These are phyloP conservation scores for Picathartes gymnocephalus DNA, from an alignment of 2,113 vertebrate genomes.

Conservation along the genomic window DNA sequence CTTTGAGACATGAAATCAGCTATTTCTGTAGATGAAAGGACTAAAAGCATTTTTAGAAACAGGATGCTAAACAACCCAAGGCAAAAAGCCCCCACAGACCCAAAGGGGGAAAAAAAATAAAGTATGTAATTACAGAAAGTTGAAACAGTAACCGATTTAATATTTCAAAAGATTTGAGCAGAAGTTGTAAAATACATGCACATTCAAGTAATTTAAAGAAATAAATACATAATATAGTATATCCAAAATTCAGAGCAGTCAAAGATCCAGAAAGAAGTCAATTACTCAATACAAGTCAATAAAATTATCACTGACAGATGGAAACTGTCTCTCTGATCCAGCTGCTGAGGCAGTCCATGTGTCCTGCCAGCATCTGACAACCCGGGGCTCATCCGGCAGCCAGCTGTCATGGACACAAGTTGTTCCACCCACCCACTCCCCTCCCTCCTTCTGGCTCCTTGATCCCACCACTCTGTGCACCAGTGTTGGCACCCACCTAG, in stretches of 20 bases:
- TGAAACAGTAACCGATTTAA: neutral
- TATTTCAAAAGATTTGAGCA: neutral
- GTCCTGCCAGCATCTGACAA: neutral
- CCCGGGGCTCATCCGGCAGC: neutral
- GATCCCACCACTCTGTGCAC: neutral
- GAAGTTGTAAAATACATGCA: neutral
- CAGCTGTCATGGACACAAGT: neutral
- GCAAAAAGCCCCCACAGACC: neutral
- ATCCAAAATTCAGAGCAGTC: neutral
- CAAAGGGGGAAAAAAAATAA: neutral
- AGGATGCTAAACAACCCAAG: neutral
- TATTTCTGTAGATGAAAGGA: neutral
- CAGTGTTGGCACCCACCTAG: neutral
- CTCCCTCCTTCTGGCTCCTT: neutral
- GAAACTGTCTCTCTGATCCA: neutral
- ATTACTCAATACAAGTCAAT: neutral
- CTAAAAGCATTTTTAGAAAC: slow-evolving; percentile 16
- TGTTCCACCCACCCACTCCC: neutral
- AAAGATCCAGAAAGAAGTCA: neutral
- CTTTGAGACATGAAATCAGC: neutral
- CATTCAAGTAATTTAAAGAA: neutral
- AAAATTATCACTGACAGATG: neutral
- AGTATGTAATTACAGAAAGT: neutral
- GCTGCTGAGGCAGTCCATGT: neutral
- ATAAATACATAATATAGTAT: neutral